Evolutionary conservation across 1,140 invertebrate genomes (phyloP), one percentile per base, ranked within the genome.

Genomic region (Zaprionus taronus): DNA sequence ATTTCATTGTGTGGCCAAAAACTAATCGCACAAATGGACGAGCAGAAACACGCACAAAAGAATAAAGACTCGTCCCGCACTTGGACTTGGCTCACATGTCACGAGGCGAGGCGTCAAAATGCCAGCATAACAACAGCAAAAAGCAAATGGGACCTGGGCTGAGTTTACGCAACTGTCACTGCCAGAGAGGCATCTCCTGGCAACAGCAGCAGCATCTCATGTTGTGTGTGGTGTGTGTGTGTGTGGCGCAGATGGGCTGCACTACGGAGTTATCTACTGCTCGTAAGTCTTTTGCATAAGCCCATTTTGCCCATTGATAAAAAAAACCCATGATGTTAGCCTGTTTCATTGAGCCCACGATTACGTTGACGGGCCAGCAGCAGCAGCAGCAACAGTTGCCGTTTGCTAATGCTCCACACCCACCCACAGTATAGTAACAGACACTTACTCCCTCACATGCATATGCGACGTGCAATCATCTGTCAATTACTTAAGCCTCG

Each of bases 401-500:
- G 64, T 31, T 31, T 31, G 28, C 28, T 9, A 31, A 14, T 61
- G 69, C 47, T 7, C 22, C 15, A 56, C 15, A n/a, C 15, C 12
- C 26, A 56, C 26, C 9, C 26, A 12, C 26, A 12, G 31, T 34
- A 12, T n/a, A 12, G 31, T 34, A 34, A 34, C 31, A 34, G 31
- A 34, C 31, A 31, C 31, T 31, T 14, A 24, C 22, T 26, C 20
- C 2, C 79, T 0, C 38, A 15, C 38, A 47, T 47, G n/a, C 41
- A 84, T 81, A 89, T 84, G 83, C 90, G 77, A 74, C 77, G 72
- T 81, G 77, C 80, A 85, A 90, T 90, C 85, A 90, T 90, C 90
- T 90, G 85, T 90, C 85, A 90, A 90, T 90, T 90, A 85, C 85
- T 90, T 90, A 90, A 90, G 71, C 79, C 85, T 34, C 71, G 81